phyloP scores from a whole-genome alignment of 2,113 vertebrate genomes.

The Centrocercus urophasianus region DNA sequence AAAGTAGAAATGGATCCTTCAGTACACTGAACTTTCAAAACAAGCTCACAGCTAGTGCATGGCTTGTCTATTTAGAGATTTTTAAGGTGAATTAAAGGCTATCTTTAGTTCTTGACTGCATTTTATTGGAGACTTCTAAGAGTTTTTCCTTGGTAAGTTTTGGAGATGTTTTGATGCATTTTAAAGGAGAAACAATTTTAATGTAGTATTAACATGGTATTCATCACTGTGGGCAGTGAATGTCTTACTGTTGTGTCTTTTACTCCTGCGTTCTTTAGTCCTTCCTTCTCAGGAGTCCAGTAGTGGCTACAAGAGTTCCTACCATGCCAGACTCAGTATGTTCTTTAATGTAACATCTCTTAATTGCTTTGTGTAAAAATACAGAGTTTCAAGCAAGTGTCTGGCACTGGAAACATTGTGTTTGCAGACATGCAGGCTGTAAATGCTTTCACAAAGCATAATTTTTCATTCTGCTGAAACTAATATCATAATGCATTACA shows the following conservation, averaged over 20 bases:
- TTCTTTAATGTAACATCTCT: not conserved
- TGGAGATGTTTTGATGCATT: not conserved
- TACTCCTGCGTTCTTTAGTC: not conserved
- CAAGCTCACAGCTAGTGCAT: not conserved
- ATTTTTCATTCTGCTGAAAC: slow-evolving; percentile 44
- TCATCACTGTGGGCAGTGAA: not conserved
- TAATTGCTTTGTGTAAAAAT: not conserved
- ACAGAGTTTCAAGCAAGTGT: not conserved
- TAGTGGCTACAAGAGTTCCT: not conserved
- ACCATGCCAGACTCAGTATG: not conserved
- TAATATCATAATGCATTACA: slow-evolving; percentile 65
- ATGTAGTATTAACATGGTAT: not conserved
- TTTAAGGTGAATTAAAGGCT: not conserved
- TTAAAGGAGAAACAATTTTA: not conserved
- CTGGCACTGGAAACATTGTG: not conserved
- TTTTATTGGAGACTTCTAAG: not conserved
- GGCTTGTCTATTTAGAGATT: not conserved
- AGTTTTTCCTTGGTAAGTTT: not conserved
- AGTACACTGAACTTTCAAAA: not conserved
- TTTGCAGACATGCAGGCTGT: slow-evolving; percentile 8
- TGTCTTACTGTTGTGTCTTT: not conserved
- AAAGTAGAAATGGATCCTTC: not conserved
- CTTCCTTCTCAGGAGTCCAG: not conserved
- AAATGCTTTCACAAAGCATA: slow-evolving; percentile 42
- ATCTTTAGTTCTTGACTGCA: not conserved